Evolutionary conservation across 1,140 invertebrate genomes (phyloP).

Genomic region (Chlorops oryzae): DNA sequence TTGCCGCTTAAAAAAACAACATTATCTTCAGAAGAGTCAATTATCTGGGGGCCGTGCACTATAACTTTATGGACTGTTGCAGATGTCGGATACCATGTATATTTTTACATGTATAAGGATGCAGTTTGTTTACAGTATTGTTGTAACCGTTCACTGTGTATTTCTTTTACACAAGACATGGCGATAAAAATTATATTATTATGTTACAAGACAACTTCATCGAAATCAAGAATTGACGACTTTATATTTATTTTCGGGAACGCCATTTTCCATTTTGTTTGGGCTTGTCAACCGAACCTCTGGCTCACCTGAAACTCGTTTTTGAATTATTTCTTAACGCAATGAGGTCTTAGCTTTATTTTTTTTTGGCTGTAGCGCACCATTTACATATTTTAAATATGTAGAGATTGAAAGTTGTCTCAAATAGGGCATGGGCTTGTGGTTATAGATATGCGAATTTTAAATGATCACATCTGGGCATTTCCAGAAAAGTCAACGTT

Average conservation of each 20-base stretch:
- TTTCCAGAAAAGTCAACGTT: too few species aligned
- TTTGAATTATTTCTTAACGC: background rate
- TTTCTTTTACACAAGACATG: background rate
- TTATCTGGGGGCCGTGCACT: background rate
- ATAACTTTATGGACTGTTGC: background rate
- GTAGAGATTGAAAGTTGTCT: background rate
- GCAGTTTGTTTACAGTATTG: background rate
- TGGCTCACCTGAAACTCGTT: background rate
- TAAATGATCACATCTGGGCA: too few species aligned
- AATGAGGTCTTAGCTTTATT: background rate
- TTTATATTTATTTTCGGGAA: background rate
- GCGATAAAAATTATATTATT: background rate
- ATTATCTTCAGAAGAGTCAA: background rate
- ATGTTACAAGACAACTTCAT: background rate
- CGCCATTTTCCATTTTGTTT: slow-evolving; percentile 2
- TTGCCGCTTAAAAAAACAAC: slow-evolving; percentile 4
- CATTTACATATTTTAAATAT: slow-evolving; percentile 8
- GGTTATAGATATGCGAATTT: slow-evolving; percentile 3
- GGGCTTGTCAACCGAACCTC: background rate
- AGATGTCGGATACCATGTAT: background rate
- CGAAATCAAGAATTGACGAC: background rate
- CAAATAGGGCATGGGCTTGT: slow-evolving; percentile 13
- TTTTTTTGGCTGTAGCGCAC: background rate
- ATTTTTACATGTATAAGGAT: background rate
- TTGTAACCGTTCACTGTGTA: background rate